phyloP scores from a whole-genome alignment of 2,797 vertebrate genomes.

The Squalus acanthias region DNA sequence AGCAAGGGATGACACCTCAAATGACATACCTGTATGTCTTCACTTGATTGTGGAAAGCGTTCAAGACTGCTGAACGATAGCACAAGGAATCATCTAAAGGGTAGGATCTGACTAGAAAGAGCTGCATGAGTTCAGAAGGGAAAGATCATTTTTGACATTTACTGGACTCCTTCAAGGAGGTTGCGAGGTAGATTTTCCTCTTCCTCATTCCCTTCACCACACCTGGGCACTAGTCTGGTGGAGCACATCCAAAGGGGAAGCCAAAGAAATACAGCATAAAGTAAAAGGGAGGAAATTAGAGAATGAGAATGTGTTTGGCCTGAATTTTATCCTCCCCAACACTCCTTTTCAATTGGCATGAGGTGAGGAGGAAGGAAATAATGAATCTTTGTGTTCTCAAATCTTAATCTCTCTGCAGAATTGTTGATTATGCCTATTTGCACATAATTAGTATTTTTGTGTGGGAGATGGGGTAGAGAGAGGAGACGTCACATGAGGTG shows the following conservation, averaged over 20 bases:
- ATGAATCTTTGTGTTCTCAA: no score
- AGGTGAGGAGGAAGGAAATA: background rate
- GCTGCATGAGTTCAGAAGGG: background rate
- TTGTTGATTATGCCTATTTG: background rate
- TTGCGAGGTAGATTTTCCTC: background rate
- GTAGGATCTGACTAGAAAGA: background rate
- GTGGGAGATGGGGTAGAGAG: background rate
- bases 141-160: background rate
- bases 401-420: background rate
- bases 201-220: background rate
- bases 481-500: background rate
- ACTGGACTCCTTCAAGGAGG: background rate
- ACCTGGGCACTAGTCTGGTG: background rate
- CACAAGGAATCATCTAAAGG: background rate
- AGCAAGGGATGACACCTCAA: background rate
- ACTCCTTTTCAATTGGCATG: background rate
- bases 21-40: background rate
- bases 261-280: background rate
- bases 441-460: background rate
- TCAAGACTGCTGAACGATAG: background rate
- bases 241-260: background rate
- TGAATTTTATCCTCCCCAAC: background rate
- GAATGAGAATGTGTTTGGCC: background rate
- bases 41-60: no score
- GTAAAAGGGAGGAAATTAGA: background rate